Base-by-base conservation (phyloP, 1,140 invertebrate genomes). In the Ctenoplectra terminalis region DNA sequence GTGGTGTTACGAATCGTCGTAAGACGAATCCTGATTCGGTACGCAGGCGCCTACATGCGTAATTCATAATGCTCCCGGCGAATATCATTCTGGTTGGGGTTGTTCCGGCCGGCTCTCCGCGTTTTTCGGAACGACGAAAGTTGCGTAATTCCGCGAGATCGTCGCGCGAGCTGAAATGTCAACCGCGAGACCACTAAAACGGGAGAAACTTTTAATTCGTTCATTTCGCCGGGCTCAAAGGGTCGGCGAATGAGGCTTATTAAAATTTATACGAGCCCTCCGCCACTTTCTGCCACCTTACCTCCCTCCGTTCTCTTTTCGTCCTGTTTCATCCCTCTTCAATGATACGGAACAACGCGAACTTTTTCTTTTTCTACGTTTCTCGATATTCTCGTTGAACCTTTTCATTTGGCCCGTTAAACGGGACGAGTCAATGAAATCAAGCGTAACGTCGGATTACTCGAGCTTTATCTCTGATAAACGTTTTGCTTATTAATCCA, bases 141-240 rank as follows among this genome's bases (percentile, higher is more conserved):
- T 92, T 92, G 48, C 56, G 87, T 79, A 90, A 91, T 92, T 91
- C 82, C 70, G 86, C 72, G 85, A 70, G 85, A 89, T 90, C 72
- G 77, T 77, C 58, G 79, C 81, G 63, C 76, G 78, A 89, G 88
- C 89, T 77, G 87, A 90, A 92, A 92, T 91, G 90, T 92, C 90
- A 92, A 92, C 91, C 90, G 91, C 88, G 92, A 92, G 91, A 91
- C 89, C 88, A 91, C 90, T 91, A 90, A 92, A 92, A 82, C 81
- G 90, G 85, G 88, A 88, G 71, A 92, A 92, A 92, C 91, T 92
- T 92, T 92, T 92, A 92, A 92, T 92, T 92, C 90, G 91, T 92
- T 92, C 90, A 92, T 92, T 92, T 92, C 88, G 78, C 71, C 67
- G 81, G 80, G 87, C 89, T 92, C 91, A 92, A 92, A 92, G 92